Evolutionary conservation across 2,888 invertebrate species (phyloP).

Genomic region (Baronia brevicornis): DNA sequence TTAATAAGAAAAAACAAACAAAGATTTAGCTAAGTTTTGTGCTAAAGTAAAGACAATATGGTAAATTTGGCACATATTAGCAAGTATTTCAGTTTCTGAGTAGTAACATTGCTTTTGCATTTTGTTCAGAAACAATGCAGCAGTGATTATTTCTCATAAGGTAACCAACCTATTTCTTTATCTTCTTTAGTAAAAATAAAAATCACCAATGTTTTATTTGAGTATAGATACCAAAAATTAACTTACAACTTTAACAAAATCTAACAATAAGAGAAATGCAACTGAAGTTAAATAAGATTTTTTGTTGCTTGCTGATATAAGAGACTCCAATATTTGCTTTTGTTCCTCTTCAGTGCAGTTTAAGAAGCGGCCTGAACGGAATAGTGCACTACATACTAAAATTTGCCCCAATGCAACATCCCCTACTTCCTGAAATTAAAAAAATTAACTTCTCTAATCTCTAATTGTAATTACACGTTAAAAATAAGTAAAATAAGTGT

Average conservation of each 20-base stretch:
- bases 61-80: too few relatives aligned
- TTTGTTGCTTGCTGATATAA: constrained; percentile 74
- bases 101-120: too few relatives aligned
- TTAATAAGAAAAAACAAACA: too few relatives aligned
- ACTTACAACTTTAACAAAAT: constrained; percentile 75
- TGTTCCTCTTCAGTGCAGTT: constrained; percentile 66
- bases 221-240: too few relatives aligned
- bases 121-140: too few relatives aligned
- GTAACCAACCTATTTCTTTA: too few relatives aligned
- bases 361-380: constrained; percentile 77
- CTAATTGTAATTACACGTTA: not conserved
- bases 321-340: constrained; percentile 39
- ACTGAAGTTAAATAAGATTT: constrained; percentile 78
- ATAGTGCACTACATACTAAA: constrained; percentile 80
- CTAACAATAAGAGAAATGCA: constrained; percentile 76
- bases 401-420: constrained; percentile 83
- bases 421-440: constrained; percentile 78
- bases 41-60: too few relatives aligned
- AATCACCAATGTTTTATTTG: too few relatives aligned
- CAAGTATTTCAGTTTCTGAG: too few relatives aligned
- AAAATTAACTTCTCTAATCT: constrained; percentile 2
- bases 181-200: too few relatives aligned
- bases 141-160: too few relatives aligned
- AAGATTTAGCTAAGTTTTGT: too few relatives aligned
- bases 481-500: not conserved